A percentile compares a stretch with the other conserved stretches of the same genome.
Conservation (phyloP, 92 coral and sea anemone species). For the Epizoanthus fatuus region DNA sequence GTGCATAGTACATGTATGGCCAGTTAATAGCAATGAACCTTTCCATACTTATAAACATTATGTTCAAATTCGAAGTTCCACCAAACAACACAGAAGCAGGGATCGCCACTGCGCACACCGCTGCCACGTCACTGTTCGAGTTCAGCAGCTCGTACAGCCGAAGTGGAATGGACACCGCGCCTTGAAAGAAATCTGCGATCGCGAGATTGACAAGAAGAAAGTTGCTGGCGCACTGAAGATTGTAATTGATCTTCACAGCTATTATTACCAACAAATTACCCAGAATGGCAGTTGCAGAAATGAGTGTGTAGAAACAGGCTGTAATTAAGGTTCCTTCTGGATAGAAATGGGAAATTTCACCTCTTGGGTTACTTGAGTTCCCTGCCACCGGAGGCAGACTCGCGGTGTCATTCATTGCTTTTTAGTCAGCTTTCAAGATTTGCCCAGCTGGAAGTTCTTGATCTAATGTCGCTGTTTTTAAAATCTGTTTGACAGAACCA, state of each 20-base stretch:
- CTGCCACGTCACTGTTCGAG: conserved; percentile 1
- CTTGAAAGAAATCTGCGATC: conserved; percentile 79
- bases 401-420: background rate
- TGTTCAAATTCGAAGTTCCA: conserved; percentile 70
- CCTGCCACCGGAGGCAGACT: background rate
- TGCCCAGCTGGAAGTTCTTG: too few species aligned
- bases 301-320: background rate
- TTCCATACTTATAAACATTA: conserved; percentile 70
- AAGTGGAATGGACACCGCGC: conserved; percentile 71
- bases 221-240: conserved; percentile 64
- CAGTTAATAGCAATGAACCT: conserved; percentile 67
- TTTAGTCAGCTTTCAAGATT: too few species aligned
- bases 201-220: conserved; percentile 73
- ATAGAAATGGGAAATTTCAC: background rate
- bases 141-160: conserved; percentile 64
- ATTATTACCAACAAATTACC: conserved; percentile 75
- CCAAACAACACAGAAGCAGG: conserved; percentile 73
- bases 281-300: conserved; percentile 46
- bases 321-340: background rate
- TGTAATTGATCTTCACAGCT: conserved; percentile 46
- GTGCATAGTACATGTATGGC: conserved; percentile 53
- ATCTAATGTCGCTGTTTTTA: too few species aligned
- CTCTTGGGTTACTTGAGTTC: background rate
- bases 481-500: too few species aligned
- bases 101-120: conserved; percentile 62